A percentile compares a stretch with the other conserved stretches of the same genome.
Conservation (phyloP, 35 echinoderm and acorn worm species). For the Anneissia japonica region DNA sequence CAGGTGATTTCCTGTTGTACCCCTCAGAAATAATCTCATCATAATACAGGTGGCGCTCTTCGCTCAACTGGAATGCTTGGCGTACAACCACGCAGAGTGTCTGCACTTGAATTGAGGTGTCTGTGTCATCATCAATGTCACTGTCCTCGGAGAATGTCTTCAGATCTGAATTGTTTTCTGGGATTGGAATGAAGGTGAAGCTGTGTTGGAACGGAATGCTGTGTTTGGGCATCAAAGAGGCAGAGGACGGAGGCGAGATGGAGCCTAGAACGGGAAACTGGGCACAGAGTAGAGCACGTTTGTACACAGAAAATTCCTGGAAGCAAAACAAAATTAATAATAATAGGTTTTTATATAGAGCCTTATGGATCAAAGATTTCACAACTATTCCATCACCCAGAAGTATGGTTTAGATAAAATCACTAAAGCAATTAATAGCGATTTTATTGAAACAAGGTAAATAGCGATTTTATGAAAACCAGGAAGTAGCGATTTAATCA, state of each 20-base stretch:
- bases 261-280: constrained; percentile 82
- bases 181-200: constrained; percentile 16
- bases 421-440: too few species aligned
- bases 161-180: constrained; percentile 8
- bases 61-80: constrained; percentile 64
- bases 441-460: too few species aligned
- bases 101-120: constrained; percentile 72
- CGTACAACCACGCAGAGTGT: constrained; percentile 67
- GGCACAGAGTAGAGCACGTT: constrained; percentile 79
- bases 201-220: constrained; percentile 4
- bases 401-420: too few species aligned
- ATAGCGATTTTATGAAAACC: too few species aligned
- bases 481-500: too few species aligned
- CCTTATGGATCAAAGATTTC: too few species aligned
- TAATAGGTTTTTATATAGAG: not conserved
- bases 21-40: constrained; percentile 64
- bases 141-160: constrained; percentile 29
- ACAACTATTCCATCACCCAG: too few species aligned
- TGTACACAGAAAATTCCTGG: constrained; percentile 82
- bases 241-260: constrained; percentile 1
- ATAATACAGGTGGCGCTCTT: constrained; percentile 71
- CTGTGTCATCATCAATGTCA: constrained; percentile 50
- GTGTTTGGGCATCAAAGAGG: not conserved
- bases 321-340: not conserved
- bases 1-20: constrained; percentile 60